Evolutionary conservation across 2,797 vertebrate species (phyloP), one percentile per base, ranked within the genome.

Genomic region (Scolopax rusticola): DNA sequence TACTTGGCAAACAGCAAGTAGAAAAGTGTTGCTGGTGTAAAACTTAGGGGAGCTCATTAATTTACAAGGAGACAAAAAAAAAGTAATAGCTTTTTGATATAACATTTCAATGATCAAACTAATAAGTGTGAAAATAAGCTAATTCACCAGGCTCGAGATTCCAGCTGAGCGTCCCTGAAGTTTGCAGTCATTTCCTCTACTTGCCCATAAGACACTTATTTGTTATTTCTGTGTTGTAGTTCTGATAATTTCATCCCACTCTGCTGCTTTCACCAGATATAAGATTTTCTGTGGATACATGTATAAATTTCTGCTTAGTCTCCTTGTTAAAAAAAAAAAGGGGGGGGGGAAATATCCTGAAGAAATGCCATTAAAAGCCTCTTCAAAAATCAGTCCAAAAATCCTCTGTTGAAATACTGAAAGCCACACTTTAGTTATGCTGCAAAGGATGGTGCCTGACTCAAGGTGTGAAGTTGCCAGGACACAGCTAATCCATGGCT

Each of bases 301-400:
- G 17, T 50, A 17, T n/a, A 25, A 87, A 73, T 76, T 76, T 73
- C n/a, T 9, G 32, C 33, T 67, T 30, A 30, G 28, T 33, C 67
- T 77, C 14, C 7, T 24, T 70, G 9, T 43, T 25, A 45, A 94
- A 90, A 89, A 67, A 45, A 20, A 14, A 43, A 43, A 41, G 15
- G 41, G 23, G 51, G 8, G 1, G 0, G 4, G 1, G 8, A 33
- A 59, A 56, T 2, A 11, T 68, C 15, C 18, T 8, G 4, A 60
- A 78, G 27, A 63, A 45, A 47, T 12, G 6, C 8, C 43, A 67
- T 51, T 56, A 51, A 73, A 85, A 91, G 28, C 15, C 20, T 67
- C 13, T 67, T 70, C 12, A 48, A 80, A 84, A 80, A 56, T 2
- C 24, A 70, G 19, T 43, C 32, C 24, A 18, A 61, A 93, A 23